phyloP scores from a whole-genome alignment of 2,113 vertebrate genomes.

The Dipodomys spectabilis region DNA sequence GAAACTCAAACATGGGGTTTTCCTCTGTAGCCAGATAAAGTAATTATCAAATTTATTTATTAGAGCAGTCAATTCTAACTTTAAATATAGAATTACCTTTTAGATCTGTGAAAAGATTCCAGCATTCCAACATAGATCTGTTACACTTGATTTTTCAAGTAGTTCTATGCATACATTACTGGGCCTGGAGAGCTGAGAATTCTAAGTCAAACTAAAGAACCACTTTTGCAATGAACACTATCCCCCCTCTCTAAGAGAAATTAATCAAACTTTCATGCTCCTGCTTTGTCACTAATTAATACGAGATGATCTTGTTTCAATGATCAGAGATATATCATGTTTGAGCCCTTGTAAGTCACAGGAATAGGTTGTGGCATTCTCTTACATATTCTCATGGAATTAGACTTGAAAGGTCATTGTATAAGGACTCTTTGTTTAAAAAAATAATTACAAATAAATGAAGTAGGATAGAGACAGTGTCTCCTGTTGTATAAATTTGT shows the following conservation, averaged over 20 bases:
- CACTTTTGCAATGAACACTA: not conserved
- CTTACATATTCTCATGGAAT: not conserved
- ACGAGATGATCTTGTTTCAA: not conserved
- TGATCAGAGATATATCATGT: not conserved
- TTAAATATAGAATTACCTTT: not conserved
- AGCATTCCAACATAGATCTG: not conserved
- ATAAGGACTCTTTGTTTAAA: not conserved
- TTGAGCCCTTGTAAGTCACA: not conserved
- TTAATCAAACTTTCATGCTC: not conserved
- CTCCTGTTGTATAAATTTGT: not conserved
- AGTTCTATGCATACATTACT: not conserved
- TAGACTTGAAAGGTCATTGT: not conserved
- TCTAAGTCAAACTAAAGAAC: not conserved
- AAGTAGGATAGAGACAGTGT: not conserved
- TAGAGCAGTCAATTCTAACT: not conserved
- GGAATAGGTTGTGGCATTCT: not conserved
- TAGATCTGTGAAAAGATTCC: not conserved
- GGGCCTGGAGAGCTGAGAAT: too few relatives aligned
- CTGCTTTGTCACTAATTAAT: conserved; percentile 19
- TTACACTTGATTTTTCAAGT: not conserved
- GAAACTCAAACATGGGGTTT: conserved; percentile 1
- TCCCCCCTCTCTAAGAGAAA: not conserved
- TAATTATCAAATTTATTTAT: conserved; percentile 39
- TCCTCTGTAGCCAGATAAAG: conserved; percentile 26
- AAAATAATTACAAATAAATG: not conserved